phyloP scores from a whole-genome alignment of 2,113 vertebrate genomes.

The Rhagologus leucostigma region DNA sequence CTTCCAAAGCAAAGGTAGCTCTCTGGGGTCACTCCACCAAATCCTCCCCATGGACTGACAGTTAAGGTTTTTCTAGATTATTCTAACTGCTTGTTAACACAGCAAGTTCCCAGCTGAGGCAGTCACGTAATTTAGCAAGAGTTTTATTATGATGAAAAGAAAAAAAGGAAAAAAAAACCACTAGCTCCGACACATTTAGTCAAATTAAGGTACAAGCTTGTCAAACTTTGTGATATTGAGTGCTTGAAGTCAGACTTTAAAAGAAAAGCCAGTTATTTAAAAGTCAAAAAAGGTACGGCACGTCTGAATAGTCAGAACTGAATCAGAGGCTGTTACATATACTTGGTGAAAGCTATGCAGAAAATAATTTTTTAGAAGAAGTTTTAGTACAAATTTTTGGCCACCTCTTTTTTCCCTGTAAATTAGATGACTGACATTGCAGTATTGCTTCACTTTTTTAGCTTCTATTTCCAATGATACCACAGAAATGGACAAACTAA shows the following conservation, averaged over 20 bases:
- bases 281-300: not conserved
- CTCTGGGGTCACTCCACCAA: not conserved
- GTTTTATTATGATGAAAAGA: not conserved
- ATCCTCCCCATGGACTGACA: not conserved
- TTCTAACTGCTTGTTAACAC: constrained; percentile 3
- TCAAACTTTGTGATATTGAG: not conserved
- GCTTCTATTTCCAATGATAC: not conserved
- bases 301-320: not conserved
- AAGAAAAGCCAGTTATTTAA: not conserved
- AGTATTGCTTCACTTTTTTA: not conserved
- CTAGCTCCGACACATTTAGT: not conserved
- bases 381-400: not conserved
- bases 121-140: not conserved
- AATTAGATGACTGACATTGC: not conserved
- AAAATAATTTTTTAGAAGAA: not conserved
- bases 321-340: not conserved
- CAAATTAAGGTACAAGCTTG: constrained; percentile 12
- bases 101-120: not conserved
- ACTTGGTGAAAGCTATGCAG: not conserved
- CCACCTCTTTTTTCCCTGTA: not conserved
- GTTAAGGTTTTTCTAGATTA: constrained; percentile 13
- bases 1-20: not conserved
- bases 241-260: not conserved
- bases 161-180: not conserved
- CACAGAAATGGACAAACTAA: not conserved